phyloP scores from a whole-genome alignment of 2,888 invertebrate species.

The Caenorhabditis sinica region DNA sequence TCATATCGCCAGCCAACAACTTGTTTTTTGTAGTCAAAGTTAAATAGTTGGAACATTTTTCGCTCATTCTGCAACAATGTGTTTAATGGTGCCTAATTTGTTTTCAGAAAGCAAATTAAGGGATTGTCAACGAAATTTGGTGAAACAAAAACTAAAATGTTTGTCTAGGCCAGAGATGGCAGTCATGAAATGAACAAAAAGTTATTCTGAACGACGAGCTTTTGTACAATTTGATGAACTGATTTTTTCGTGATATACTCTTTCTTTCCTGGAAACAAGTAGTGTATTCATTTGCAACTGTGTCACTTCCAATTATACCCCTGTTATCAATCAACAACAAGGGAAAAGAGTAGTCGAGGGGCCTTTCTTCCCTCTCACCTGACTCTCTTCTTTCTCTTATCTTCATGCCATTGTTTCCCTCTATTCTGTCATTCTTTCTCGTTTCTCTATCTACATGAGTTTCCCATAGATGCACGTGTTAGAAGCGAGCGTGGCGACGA shows the following conservation, averaged over 20 bases:
- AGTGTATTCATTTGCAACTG: background rate
- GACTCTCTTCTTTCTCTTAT: slow-evolving; percentile 39
- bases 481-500: slow-evolving; percentile 41
- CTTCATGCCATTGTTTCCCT: slow-evolving; percentile 24
- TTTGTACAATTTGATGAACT: background rate
- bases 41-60: slow-evolving; percentile 29
- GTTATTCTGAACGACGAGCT: too few species aligned
- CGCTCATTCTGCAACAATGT: slow-evolving; percentile 16
- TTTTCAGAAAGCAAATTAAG: slow-evolving; percentile 24
- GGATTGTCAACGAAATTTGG: slow-evolving; percentile 15
- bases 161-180: too few species aligned
- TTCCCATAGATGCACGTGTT: slow-evolving; percentile 45
- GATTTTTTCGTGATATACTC: background rate
- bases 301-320: slow-evolving; percentile 54
- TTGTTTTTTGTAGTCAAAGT: slow-evolving; percentile 43
- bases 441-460: slow-evolving; percentile 14
- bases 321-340: slow-evolving; percentile 45
- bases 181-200: too few species aligned
- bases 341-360: slow-evolving; percentile 1
- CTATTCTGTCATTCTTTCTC: slow-evolving; percentile 8
- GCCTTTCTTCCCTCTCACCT: slow-evolving; percentile 22
- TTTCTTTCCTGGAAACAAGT: background rate
- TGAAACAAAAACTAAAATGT: background rate
- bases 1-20: slow-evolving; percentile 52
- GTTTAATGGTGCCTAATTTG: slow-evolving; percentile 36